phyloP scores from a whole-genome alignment of 2,113 vertebrate species.

The western clawed frog (Xenopus tropicalis) region DNA sequence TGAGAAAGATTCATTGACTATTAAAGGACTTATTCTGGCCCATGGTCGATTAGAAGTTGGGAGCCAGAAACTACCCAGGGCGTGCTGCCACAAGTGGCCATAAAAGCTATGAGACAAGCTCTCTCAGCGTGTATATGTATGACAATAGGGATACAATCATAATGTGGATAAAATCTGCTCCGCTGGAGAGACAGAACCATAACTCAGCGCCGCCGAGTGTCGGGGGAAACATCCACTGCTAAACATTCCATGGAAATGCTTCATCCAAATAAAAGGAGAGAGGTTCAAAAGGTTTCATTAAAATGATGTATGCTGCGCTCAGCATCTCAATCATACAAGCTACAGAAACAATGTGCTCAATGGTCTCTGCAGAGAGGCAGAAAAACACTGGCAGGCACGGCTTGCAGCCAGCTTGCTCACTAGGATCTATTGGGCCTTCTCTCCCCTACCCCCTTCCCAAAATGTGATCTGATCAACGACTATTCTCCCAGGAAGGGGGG shows the following conservation, averaged over 20 bases:
- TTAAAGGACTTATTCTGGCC: too few species aligned
- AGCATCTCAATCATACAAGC: slow-evolving; percentile 39
- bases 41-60: too few species aligned
- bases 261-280: slow-evolving; percentile 47
- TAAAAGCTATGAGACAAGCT: slow-evolving; percentile 24
- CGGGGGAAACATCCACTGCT: slow-evolving; percentile 40
- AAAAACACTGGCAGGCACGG: background rate
- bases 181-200: slow-evolving; percentile 34
- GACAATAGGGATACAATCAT: slow-evolving; percentile 35
- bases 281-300: slow-evolving; percentile 46
- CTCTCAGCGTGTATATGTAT: slow-evolving; percentile 14
- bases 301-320: slow-evolving; percentile 39
- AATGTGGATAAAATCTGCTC: slow-evolving; percentile 44
- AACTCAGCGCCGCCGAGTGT: slow-evolving; percentile 35
- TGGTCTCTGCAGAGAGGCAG: slow-evolving; percentile 14
- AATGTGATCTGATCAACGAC: background rate
- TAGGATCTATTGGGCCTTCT: background rate
- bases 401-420: background rate
- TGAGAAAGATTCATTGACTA: too few species aligned
- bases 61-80: background rate
- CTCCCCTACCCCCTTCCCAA: too few species aligned
- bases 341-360: slow-evolving; percentile 37
- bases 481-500: too few species aligned
- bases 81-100: slow-evolving; percentile 30
- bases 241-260: slow-evolving; percentile 46